phyloP scores from a whole-genome alignment of 2,888 invertebrate species.

The Dryobota labecula region DNA sequence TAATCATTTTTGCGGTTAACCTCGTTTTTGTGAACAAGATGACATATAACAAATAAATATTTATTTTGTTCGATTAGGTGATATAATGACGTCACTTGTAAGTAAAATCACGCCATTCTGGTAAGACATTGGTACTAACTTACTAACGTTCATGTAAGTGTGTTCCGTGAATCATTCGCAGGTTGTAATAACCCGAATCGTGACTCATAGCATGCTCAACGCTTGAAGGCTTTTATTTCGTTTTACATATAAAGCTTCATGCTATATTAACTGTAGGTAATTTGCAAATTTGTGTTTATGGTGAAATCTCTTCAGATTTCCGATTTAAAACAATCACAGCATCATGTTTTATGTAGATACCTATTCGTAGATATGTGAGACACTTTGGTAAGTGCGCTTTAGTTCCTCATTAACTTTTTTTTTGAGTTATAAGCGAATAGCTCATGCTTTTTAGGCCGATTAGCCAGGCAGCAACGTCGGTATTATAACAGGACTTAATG shows the following conservation, averaged over 20 bases:
- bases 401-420: too few species aligned
- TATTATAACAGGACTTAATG: too few species aligned
- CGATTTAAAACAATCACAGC: background rate
- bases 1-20: conserved; percentile 22
- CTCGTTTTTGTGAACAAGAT: conserved; percentile 17
- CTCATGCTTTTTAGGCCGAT: too few species aligned
- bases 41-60: conserved; percentile 27
- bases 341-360: background rate
- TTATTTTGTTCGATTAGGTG: conserved; percentile 7
- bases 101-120: conserved; percentile 5
- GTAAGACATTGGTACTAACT: conserved; percentile 20
- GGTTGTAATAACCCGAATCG: conserved; percentile 54
- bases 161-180: conserved; percentile 47
- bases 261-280: conserved; percentile 20
- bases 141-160: conserved; percentile 28
- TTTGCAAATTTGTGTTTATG: conserved; percentile 5
- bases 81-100: conserved; percentile 40
- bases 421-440: too few species aligned
- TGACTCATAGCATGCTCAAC: conserved; percentile 49
- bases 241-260: conserved; percentile 3
- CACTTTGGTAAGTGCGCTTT: too few species aligned
- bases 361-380: too few species aligned
- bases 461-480: too few species aligned
- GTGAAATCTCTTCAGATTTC: conserved; percentile 1
- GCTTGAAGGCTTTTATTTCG: conserved; percentile 34